Base-by-base conservation (phyloP, 2,797 vertebrate species). In the Tinamus major region DNA sequence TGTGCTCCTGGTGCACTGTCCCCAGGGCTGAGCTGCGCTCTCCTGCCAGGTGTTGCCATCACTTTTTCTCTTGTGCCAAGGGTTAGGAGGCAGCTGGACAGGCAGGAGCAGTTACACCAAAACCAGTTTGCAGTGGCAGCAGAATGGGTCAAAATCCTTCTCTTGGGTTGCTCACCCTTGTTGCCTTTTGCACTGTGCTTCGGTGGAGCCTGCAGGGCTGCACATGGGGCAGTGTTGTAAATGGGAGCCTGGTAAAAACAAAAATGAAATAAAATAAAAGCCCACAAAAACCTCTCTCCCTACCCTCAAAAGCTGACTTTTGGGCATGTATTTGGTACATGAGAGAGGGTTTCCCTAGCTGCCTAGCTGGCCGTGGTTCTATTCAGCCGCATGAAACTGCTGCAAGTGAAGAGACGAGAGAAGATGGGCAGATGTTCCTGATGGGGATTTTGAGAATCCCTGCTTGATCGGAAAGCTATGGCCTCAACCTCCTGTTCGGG, bases 1-100 rank as follows among this genome's bases (percentile, higher is more conserved):
- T 55, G 41, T 62, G 9, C 1, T 26, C 23, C 35, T n/a, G 67
- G 44, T 13, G 65, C 48, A 1, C 18, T 48, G 11, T 62, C 39
- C 31, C n/a, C 63, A 29, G 79, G 21, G 48, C 39, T 64, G 21
- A 85, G 74, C 27, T 46, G 35, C 0, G 0, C 13, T 84, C n/a
- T 76, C 67, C 23, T 78, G 23, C 55, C 23, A 33, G 24, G 53
- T 90, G 37, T 33, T 81, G 24, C 35, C 49, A 41, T 26, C 69
- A 35, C 6, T 42, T 90, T 78, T 87, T 56, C 65, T 83, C 42
- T 69, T 37, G 18, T 71, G 33, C 27, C 13, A 23, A 48, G 70
- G 12, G 16, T 91, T 71, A 75, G 75, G 62, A 44, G 16, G 46
- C 83, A 31, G 35, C 13, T 31, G 29, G 55, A 5, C 31, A 56